Evolutionary conservation across 2,113 vertebrate species (phyloP).

Genomic region (Rattus norvegicus): GRCr8 NC_086028.1:74481501-74482000

Average conservation of each 20-base stretch:
- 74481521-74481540: slow-evolving; percentile 49
- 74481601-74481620: slow-evolving; percentile 62
- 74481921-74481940: neutral
- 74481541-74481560: slow-evolving; percentile 29
- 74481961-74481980: neutral
- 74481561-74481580: slow-evolving; percentile 58
- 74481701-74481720: neutral
- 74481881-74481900: slow-evolving; percentile 22
- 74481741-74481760: slow-evolving; percentile 41
- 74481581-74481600: slow-evolving; percentile 76
- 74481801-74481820: slow-evolving; percentile 43
- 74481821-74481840: slow-evolving; percentile 61
- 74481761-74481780: slow-evolving; percentile 65
- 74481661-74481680: neutral
- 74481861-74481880: neutral
- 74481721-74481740: slow-evolving; percentile 72
- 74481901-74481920: neutral
- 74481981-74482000: neutral
- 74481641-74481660: slow-evolving; percentile 57
- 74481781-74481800: slow-evolving; percentile 55
- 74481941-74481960: neutral
- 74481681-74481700: slow-evolving; percentile 20
- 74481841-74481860: slow-evolving; percentile 34
- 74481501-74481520: neutral
- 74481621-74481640: slow-evolving; percentile 32